These are phyloP conservation scores for Leucoraja ocellata DNA, from an alignment of 2,797 vertebrate genomes.

Conservation along the genomic window DNA sequence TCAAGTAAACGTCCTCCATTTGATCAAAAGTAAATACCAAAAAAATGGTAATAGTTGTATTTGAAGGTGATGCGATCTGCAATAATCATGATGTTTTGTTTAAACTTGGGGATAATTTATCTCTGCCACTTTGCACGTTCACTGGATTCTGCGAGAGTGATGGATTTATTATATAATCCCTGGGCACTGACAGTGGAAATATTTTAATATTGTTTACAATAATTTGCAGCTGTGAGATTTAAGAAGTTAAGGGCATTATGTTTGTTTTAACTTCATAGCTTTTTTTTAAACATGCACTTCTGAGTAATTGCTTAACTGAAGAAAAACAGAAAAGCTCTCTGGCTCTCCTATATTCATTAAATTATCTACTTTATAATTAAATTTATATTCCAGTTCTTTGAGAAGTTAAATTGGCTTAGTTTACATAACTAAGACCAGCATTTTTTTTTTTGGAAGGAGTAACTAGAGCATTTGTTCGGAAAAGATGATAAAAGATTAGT, in stretches of 20 bases:
- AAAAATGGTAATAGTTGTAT: neutral
- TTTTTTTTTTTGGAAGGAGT: neutral
- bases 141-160: neutral
- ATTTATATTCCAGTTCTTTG: neutral
- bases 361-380: neutral
- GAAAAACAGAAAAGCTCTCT: neutral
- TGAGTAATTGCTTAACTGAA: neutral
- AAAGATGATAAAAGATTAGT: neutral
- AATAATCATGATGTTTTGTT: conserved; percentile 27
- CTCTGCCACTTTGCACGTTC: neutral
- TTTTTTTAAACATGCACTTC: neutral
- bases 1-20: neutral
- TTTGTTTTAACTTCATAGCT: conserved; percentile 20
- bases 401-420: neutral
- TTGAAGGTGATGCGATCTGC: neutral
- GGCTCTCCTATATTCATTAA: neutral
- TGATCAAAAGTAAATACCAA: conserved; percentile 24
- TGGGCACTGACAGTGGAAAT: conserved; percentile 18
- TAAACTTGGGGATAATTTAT: neutral
- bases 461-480: neutral
- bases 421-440: neutral
- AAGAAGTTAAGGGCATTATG: neutral
- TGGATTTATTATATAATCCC: conserved; percentile 10
- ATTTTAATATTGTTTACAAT: conserved; percentile 33
- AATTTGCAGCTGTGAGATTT: conserved; percentile 24